phyloP scores from a whole-genome alignment of 2,797 vertebrate species.

The Cuniculus paca region DNA sequence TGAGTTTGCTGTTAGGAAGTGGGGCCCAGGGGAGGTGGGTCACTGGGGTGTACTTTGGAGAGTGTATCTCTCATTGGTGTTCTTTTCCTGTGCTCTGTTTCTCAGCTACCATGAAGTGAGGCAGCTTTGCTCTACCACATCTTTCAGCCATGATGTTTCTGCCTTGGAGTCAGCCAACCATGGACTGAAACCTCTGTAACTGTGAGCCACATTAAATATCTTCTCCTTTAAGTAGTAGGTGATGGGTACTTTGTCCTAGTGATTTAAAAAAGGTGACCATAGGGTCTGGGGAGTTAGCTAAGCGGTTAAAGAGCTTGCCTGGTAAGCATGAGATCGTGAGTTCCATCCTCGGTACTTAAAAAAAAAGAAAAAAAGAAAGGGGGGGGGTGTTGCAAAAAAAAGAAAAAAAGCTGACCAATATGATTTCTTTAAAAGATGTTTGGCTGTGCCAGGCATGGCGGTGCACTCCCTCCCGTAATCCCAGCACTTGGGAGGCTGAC shows the following conservation, averaged over 20 bases:
- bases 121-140: background rate
- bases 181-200: background rate
- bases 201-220: background rate
- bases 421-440: background rate
- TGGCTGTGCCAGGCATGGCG: background rate
- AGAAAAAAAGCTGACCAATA: background rate
- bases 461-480: too few species aligned
- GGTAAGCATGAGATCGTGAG: too few species aligned
- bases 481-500: too few species aligned
- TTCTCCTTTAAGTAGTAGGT: background rate
- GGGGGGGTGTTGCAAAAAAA: too few species aligned
- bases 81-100: background rate
- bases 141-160: background rate
- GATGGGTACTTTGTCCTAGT: background rate
- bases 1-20: background rate
- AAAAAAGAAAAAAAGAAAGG: too few species aligned
- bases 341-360: too few species aligned
- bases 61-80: background rate
- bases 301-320: too few species aligned
- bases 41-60: background rate
- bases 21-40: background rate
- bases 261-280: background rate
- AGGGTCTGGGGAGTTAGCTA: too few species aligned
- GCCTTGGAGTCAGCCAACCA: too few species aligned
- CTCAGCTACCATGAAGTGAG: background rate